Conservation (phyloP, 2,113 vertebrate genomes). For the Diadophis punctatus region DNA sequence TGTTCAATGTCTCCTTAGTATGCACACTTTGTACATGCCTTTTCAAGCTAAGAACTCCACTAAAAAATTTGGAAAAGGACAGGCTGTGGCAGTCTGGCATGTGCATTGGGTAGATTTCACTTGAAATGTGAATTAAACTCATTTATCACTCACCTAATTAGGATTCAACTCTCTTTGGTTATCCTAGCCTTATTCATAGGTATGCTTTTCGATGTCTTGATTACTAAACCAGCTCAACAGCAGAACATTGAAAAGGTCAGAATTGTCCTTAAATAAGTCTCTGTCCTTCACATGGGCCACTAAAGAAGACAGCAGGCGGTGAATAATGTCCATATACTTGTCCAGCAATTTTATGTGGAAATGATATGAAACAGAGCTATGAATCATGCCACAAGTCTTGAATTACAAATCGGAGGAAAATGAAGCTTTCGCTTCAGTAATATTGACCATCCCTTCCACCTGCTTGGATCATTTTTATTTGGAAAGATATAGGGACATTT, state of each 20-base stretch:
- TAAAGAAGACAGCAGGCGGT: slow-evolving; percentile 21
- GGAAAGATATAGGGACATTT: background rate
- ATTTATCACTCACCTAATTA: background rate
- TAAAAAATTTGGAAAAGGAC: background rate
- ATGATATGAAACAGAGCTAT: slow-evolving; percentile 16
- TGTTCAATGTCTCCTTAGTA: background rate
- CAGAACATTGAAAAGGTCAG: slow-evolving; percentile 57
- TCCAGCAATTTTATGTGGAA: slow-evolving; percentile 16
- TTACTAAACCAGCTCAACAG: slow-evolving; percentile 42
- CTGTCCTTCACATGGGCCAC: slow-evolving; percentile 37
- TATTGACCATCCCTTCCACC: background rate
- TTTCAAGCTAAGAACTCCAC: background rate
- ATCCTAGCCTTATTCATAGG: background rate
- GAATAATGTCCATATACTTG: slow-evolving; percentile 1
- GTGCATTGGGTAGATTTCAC: background rate
- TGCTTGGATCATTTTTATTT: background rate
- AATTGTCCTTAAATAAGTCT: slow-evolving; percentile 28
- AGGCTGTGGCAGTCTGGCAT: background rate
- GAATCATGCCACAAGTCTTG: background rate
- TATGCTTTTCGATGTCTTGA: background rate
- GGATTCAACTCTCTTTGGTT: background rate
- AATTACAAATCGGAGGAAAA: slow-evolving; percentile 19
- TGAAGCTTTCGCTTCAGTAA: background rate
- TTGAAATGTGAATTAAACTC: background rate
- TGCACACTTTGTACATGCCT: background rate